A percentile compares a stretch with the other conserved stretches of the same genome.
phyloP scores from a whole-genome alignment of 2,888 invertebrate genomes.

The Oxyscelio sp. region DNA sequence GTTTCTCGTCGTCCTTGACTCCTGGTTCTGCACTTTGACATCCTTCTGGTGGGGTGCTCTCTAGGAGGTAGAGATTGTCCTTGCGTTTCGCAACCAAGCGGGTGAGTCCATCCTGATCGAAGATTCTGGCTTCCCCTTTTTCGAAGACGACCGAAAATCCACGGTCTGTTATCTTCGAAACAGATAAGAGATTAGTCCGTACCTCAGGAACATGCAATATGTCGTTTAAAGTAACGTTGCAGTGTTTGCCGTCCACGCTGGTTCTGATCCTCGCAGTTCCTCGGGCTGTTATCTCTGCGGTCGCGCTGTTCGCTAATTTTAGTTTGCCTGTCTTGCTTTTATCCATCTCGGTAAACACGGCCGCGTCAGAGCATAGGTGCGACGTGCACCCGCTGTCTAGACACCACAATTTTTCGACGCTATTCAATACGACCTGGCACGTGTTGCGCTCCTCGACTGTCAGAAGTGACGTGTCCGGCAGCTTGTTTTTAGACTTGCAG shows the following conservation, averaged over 20 bases:
- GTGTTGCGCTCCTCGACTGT: too few species aligned
- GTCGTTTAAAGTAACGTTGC: neutral
- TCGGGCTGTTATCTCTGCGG: neutral
- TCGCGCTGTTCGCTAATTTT: too few species aligned
- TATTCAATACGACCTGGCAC: too few species aligned
- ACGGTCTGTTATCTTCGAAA: constrained; percentile 7
- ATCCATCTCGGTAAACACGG: too few species aligned
- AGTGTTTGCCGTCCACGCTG: neutral
- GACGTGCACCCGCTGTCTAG: too few species aligned
- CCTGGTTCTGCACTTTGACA: neutral
- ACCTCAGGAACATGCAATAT: neutral
- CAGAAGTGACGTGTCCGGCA: too few species aligned
- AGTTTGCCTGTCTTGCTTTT: too few species aligned
- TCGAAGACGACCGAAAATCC: constrained; percentile 4
- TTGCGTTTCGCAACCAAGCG: constrained; percentile 12
- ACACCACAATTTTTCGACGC: too few species aligned
- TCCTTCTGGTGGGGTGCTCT: neutral
- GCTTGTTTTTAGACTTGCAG: too few species aligned
- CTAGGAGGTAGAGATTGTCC: constrained; percentile 2
- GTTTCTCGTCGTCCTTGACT: too few species aligned
- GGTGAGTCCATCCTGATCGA: neutral
- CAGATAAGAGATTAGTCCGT: constrained; percentile 10
- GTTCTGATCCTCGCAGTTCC: neutral
- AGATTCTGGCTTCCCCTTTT: neutral
- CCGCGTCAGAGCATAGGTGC: too few species aligned